Percentiles rank a stretch among this genome's conserved stretches.
Evolutionary conservation across 2,888 invertebrate genomes (phyloP).

Genomic region (Dryobotodes eremita): DNA sequence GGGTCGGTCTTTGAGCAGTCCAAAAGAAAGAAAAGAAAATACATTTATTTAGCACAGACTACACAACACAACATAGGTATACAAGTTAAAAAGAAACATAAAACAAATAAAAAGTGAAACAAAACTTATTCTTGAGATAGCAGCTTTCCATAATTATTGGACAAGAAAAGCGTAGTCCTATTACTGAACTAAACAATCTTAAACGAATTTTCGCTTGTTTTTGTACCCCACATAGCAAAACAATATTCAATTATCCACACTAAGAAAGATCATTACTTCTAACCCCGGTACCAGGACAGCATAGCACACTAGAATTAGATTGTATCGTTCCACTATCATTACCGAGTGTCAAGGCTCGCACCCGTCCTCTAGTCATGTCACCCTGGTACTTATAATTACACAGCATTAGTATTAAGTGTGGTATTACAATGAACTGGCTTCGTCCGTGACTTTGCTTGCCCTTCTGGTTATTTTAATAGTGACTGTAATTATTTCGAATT

Average conservation of each 20-base stretch:
- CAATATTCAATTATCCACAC: not conserved
- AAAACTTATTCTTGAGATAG: too few relatives aligned
- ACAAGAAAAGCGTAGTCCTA: not conserved
- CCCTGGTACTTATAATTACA: slow-evolving; percentile 63
- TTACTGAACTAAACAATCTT: not conserved
- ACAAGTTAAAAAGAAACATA: too few relatives aligned
- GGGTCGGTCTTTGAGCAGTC: not conserved
- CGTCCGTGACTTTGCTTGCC: slow-evolving; percentile 55
- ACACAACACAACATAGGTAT: too few relatives aligned
- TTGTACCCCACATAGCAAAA: not conserved
- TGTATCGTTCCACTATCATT: slow-evolving; percentile 62
- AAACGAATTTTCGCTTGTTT: not conserved
- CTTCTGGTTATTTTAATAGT: slow-evolving; percentile 39
- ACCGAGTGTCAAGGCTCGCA: slow-evolving; percentile 66
- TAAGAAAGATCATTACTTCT: slow-evolving; percentile 4
- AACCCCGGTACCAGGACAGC: slow-evolving; percentile 36
- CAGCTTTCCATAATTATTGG: too few relatives aligned
- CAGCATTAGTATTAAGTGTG: slow-evolving; percentile 32
- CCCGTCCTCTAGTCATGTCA: slow-evolving; percentile 61
- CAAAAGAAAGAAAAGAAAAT: too few relatives aligned
- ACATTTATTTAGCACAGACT: too few relatives aligned
- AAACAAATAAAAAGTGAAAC: too few relatives aligned
- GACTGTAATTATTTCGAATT: not conserved
- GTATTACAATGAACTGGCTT: slow-evolving; percentile 30
- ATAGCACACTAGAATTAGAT: slow-evolving; percentile 58